phyloP scores from a whole-genome alignment of 2,113 vertebrate genomes.

The Rhinogobius similis region DNA sequence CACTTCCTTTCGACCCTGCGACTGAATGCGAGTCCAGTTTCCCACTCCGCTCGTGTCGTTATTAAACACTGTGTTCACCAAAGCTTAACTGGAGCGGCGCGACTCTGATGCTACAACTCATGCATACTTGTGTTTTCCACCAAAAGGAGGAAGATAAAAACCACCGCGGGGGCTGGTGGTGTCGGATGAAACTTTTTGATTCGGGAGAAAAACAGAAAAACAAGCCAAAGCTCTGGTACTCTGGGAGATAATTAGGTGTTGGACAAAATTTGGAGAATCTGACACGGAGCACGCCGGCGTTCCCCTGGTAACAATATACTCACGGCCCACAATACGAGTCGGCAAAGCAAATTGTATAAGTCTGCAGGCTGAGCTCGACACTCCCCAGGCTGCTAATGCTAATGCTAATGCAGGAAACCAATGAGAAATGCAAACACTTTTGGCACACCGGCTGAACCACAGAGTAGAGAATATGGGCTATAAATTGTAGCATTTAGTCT shows the following conservation, averaged over 20 bases:
- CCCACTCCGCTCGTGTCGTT: background rate
- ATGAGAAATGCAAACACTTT: too few species aligned
- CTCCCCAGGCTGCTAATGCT: background rate
- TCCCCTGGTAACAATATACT: constrained; percentile 52
- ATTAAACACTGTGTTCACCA: background rate
- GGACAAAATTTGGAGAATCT: constrained; percentile 64
- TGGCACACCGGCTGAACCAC: too few species aligned
- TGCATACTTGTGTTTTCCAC: background rate
- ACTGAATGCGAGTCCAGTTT: background rate
- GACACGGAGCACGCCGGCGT: constrained; percentile 54
- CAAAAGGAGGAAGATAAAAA: background rate
- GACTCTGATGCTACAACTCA: background rate
- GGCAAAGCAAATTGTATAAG: constrained; percentile 65
- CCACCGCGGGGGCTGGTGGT: constrained; percentile 25
- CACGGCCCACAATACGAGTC: constrained; percentile 50
- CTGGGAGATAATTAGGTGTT: constrained; percentile 67
- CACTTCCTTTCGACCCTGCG: background rate
- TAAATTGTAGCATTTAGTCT: too few species aligned
- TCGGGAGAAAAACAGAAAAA: constrained; percentile 43
- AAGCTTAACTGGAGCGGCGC: background rate
- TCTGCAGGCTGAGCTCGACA: constrained; percentile 68
- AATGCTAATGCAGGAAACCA: too few species aligned
- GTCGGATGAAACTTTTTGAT: constrained; percentile 40
- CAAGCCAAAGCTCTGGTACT: constrained; percentile 57
- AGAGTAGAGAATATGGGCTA: too few species aligned